Evolutionary conservation across 2,113 vertebrate genomes (phyloP).

Genomic region (Clupea harengus): DNA sequence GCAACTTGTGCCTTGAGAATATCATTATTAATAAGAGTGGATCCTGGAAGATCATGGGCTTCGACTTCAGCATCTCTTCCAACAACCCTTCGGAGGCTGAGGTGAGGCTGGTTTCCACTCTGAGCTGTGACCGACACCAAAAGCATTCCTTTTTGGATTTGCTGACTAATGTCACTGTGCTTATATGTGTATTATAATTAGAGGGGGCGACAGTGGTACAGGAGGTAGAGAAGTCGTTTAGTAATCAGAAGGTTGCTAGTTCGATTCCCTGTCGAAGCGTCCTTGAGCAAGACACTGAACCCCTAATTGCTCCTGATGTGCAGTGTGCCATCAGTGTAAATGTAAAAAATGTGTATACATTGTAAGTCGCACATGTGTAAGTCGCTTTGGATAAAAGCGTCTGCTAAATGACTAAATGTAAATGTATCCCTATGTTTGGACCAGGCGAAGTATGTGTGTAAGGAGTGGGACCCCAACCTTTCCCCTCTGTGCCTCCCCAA

Average conservation of each 20-base stretch:
- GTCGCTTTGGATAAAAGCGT: too few species aligned
- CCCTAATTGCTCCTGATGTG: too few species aligned
- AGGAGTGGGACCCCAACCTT: conserved; percentile 98
- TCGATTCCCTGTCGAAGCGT: too few species aligned
- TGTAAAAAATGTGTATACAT: too few species aligned
- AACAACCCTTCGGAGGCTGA: conserved; percentile 89
- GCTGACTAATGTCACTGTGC: background rate
- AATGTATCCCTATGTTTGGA: background rate
- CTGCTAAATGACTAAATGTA: too few species aligned
- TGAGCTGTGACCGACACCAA: conserved; percentile 8
- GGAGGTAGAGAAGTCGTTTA: too few species aligned
- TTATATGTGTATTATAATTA: too few species aligned
- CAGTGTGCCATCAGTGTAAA: too few species aligned
- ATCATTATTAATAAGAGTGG: conserved; percentile 98
- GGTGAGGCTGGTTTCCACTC: conserved; percentile 64
- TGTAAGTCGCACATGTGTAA: too few species aligned
- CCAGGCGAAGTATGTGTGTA: conserved; percentile 89
- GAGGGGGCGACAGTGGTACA: too few species aligned
- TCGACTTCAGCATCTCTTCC: conserved; percentile 94
- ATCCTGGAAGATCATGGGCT: conserved; percentile 99
- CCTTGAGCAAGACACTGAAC: too few species aligned
- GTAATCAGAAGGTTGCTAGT: too few species aligned
- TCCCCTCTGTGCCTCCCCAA: conserved; percentile 93
- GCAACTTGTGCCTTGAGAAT: conserved; percentile 91
- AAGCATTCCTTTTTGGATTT: background rate